phyloP scores from a whole-genome alignment of 92 coral and sea anemone species.

The Palythoa grandiflora region DNA sequence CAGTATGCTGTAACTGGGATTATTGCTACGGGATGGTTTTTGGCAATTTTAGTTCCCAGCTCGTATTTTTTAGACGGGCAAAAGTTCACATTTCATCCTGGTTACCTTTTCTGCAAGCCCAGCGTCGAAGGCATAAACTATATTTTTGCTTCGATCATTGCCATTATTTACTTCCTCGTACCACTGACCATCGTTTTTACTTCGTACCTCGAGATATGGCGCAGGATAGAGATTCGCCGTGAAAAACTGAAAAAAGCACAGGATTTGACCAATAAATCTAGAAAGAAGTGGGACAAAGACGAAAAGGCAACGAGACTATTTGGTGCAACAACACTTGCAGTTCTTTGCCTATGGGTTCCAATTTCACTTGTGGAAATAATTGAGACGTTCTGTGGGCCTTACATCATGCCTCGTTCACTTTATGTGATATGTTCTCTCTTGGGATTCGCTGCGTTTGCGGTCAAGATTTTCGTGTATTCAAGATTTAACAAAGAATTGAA shows the following conservation, averaged over 20 bases:
- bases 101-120: conserved; percentile 42
- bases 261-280: background rate
- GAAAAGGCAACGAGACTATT: conserved; percentile 23
- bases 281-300: background rate
- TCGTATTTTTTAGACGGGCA: conserved; percentile 28
- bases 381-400: conserved; percentile 17
- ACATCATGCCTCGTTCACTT: conserved; percentile 37
- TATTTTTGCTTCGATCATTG: background rate
- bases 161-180: background rate
- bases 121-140: conserved; percentile 12
- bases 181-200: background rate
- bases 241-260: background rate
- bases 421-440: conserved; percentile 35
- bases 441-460: conserved; percentile 20
- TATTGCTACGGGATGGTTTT: conserved; percentile 16
- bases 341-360: conserved; percentile 41
- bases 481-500: conserved; percentile 23
- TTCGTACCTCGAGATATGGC: conserved; percentile 17
- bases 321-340: conserved; percentile 19
- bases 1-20: conserved; percentile 25
- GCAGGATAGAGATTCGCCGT: conserved; percentile 6
- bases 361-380: conserved; percentile 31
- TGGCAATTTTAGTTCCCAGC: conserved; percentile 10
- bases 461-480: conserved; percentile 32
- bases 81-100: conserved; percentile 34